Evolutionary conservation across 2,888 invertebrate species (phyloP).

Genomic region (Marronus borbonicus): DNA sequence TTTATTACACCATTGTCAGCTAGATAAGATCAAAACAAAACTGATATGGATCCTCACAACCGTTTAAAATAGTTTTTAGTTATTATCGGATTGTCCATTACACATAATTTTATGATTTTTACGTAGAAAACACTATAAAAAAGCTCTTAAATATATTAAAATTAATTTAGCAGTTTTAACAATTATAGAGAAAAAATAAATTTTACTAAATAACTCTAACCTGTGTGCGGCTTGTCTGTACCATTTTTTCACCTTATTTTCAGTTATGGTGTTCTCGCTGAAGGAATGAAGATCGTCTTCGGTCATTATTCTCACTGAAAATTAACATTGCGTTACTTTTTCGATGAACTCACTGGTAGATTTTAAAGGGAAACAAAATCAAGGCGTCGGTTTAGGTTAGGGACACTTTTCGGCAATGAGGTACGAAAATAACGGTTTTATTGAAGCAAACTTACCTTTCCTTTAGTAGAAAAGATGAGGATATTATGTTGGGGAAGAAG

Average conservation of each 20-base stretch:
- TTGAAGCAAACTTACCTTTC: background rate
- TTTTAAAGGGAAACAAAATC: background rate
- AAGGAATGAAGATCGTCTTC: slow-evolving; percentile 30
- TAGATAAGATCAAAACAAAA: slow-evolving; percentile 16
- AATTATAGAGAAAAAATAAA: slow-evolving; percentile 38
- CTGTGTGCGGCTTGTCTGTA: slow-evolving; percentile 74
- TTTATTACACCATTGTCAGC: too few relatives aligned
- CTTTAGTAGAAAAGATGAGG: background rate
- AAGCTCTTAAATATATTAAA: too few relatives aligned
- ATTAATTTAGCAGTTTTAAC: background rate
- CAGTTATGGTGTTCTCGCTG: background rate
- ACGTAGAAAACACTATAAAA: too few relatives aligned
- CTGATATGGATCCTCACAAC: background rate
- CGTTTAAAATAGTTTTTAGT: too few relatives aligned
- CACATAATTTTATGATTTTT: too few relatives aligned
- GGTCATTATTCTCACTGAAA: slow-evolving; percentile 44
- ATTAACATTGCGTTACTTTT: background rate
- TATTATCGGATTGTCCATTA: too few relatives aligned
- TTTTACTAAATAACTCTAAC: slow-evolving; percentile 63
- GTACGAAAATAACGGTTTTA: background rate
- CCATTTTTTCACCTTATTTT: slow-evolving; percentile 67
- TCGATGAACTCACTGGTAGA: background rate
- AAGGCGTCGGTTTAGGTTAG: background rate
- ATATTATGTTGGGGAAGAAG: background rate
- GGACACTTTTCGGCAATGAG: background rate